A percentile compares a stretch with the other conserved stretches of the same genome.
phyloP scores from a whole-genome alignment of 2,113 vertebrate species.

The Equus przewalskii region DNA sequence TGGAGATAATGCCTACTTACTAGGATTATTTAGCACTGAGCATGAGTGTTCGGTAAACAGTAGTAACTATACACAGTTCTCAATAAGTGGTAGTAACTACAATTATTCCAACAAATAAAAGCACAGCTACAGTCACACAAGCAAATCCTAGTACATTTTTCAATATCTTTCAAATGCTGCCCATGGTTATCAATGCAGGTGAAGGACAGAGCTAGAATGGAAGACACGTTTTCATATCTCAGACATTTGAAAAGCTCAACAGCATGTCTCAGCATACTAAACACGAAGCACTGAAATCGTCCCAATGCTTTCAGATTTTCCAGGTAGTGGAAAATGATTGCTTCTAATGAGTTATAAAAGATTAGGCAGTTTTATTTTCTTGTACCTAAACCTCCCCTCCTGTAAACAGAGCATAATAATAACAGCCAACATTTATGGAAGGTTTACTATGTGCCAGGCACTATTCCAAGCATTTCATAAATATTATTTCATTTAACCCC shows the following conservation, averaged over 20 bases:
- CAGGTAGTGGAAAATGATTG: neutral
- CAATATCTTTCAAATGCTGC: neutral
- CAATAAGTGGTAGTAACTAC: neutral
- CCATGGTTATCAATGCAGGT: neutral
- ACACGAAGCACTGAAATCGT: neutral
- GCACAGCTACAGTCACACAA: neutral
- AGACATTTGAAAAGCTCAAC: neutral
- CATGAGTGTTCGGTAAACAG: neutral
- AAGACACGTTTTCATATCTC: neutral
- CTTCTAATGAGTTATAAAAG: neutral
- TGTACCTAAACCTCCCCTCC: neutral
- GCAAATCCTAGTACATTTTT: neutral
- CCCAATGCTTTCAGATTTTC: neutral
- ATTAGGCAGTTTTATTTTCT: neutral
- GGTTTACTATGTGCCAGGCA: neutral
- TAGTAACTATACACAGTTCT: neutral
- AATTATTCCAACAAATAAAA: constrained; percentile 29
- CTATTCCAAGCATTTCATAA: neutral
- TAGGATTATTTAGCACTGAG: neutral
- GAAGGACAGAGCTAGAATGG: neutral
- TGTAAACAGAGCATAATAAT: neutral
- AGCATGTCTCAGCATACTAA: neutral
- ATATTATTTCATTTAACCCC: neutral
- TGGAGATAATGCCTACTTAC: neutral
- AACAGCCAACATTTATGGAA: neutral